phyloP scores from a whole-genome alignment of 2,888 invertebrate genomes.

The Sinohyriopsis cumingii region DNA sequence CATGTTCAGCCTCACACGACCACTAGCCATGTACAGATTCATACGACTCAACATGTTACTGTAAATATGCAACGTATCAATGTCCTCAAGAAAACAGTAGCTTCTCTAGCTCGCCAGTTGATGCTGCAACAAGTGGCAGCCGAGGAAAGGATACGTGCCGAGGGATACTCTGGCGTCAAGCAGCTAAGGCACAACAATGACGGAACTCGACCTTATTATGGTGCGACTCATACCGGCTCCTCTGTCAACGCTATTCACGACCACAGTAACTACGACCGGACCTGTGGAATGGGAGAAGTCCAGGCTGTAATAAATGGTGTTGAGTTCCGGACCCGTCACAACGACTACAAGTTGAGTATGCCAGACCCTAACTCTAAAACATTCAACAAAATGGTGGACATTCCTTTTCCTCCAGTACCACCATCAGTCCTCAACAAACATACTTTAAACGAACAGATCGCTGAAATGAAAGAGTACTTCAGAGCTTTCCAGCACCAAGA shows the following conservation, averaged over 20 bases:
- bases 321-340: slow-evolving; percentile 58
- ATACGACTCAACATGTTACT: no score
- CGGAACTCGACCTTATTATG: slow-evolving; percentile 34
- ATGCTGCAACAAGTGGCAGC: slow-evolving; percentile 58
- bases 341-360: slow-evolving; percentile 54
- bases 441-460: slow-evolving; percentile 41
- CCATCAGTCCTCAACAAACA: slow-evolving; percentile 32
- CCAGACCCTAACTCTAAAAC: slow-evolving; percentile 21
- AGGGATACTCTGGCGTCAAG: slow-evolving; percentile 40
- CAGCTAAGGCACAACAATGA: slow-evolving; percentile 28
- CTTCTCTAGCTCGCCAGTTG: slow-evolving; percentile 44
- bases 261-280: slow-evolving; percentile 57
- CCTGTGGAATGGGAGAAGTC: slow-evolving; percentile 58
- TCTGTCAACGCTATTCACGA: slow-evolving; percentile 53
- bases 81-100: slow-evolving; percentile 23
- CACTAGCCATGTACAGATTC: no score
- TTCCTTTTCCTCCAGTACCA: slow-evolving; percentile 53
- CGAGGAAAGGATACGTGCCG: slow-evolving; percentile 48
- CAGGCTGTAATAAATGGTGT: slow-evolving; percentile 58
- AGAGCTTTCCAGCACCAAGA: slow-evolving; percentile 57
- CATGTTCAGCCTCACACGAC: no score
- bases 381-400: slow-evolving; percentile 39
- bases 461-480: slow-evolving; percentile 62
- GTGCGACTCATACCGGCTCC: slow-evolving; percentile 23
- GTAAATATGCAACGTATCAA: no score